A percentile compares a stretch with the other conserved stretches of the same genome.
Evolutionary conservation across 2,888 invertebrate species (phyloP).

Genomic region (Asteroscopus sphinx): DNA sequence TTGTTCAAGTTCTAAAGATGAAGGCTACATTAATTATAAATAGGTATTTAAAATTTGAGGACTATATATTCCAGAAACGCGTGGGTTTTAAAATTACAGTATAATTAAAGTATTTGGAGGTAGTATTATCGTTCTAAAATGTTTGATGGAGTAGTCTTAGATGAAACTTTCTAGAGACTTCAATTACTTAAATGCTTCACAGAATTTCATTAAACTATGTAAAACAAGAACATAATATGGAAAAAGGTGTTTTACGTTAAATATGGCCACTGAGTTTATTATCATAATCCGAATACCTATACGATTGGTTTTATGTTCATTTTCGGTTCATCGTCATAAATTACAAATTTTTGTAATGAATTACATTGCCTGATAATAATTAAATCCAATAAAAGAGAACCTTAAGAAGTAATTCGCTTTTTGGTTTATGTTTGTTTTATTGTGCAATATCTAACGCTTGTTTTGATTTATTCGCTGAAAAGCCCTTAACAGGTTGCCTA

Average conservation of each 20-base stretch:
- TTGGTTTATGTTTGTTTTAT: slow-evolving; percentile 32
- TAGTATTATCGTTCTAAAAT: neutral
- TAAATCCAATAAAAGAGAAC: slow-evolving; percentile 20
- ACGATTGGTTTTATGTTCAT: neutral
- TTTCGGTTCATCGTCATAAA: neutral
- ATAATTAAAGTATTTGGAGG: neutral
- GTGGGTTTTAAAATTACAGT: neutral
- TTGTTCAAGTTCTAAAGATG: slow-evolving; percentile 16
- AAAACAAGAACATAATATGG: neutral
- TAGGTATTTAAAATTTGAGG: slow-evolving; percentile 3
- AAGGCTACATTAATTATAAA: slow-evolving; percentile 1
- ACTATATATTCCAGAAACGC: neutral
- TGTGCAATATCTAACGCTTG: slow-evolving; percentile 22
- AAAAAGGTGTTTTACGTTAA: neutral
- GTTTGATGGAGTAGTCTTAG: neutral
- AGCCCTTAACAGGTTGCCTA: slow-evolving; percentile 47
- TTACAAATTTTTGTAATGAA: no score
- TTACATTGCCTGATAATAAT: neutral
- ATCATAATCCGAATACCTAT: neutral
- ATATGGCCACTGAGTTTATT: no score
- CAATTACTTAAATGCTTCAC: neutral
- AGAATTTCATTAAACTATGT: neutral
- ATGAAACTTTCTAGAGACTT: neutral
- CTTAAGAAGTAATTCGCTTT: slow-evolving; percentile 22
- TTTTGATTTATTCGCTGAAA: slow-evolving; percentile 50